phyloP scores from a whole-genome alignment of 1,140 invertebrate genomes.

The Drosophila nigromelanica region DNA sequence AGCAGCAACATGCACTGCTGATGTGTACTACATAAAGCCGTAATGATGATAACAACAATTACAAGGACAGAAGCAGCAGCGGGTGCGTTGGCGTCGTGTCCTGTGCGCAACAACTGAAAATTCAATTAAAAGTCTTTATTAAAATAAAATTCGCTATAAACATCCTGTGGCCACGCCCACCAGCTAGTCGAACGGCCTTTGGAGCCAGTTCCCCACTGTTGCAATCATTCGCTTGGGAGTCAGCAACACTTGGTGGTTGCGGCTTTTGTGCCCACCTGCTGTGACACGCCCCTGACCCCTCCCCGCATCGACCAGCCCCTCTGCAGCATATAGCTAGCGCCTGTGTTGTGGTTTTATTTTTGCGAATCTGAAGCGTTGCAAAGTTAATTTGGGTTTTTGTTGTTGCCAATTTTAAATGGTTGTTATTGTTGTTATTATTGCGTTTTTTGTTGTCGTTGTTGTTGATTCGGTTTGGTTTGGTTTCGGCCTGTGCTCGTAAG shows the following conservation, averaged over 20 bases:
- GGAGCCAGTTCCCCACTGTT: not conserved
- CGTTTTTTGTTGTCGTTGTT: slow-evolving; percentile 36
- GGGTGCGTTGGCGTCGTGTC: slow-evolving; percentile 27
- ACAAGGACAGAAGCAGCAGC: slow-evolving; percentile 30
- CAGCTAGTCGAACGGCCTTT: slow-evolving; percentile 15
- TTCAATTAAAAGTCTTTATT: slow-evolving; percentile 82
- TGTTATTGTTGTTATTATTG: slow-evolving; percentile 41
- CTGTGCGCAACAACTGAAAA: slow-evolving; percentile 75
- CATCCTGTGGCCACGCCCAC: slow-evolving; percentile 43
- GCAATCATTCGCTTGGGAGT: slow-evolving; percentile 25
- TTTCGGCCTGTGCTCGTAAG: slow-evolving; percentile 58
- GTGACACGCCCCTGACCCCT: slow-evolving; percentile 12
- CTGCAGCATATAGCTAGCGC: slow-evolving; percentile 7
- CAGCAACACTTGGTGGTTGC: slow-evolving; percentile 50
- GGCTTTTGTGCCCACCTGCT: slow-evolving; percentile 72
- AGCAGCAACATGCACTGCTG: slow-evolving; percentile 14
- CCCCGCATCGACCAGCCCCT: not conserved
- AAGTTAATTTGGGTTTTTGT: slow-evolving; percentile 78
- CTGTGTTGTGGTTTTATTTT: slow-evolving; percentile 56
- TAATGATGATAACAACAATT: slow-evolving; percentile 27
- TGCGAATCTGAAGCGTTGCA: slow-evolving; percentile 64
- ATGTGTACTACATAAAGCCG: slow-evolving; percentile 23
- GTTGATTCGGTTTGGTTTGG: slow-evolving; percentile 27
- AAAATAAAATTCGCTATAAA: slow-evolving; percentile 78
- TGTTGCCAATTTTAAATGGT: slow-evolving; percentile 51